phyloP scores from a whole-genome alignment of 2,113 vertebrate genomes.

The Perca schrenkii region DNA sequence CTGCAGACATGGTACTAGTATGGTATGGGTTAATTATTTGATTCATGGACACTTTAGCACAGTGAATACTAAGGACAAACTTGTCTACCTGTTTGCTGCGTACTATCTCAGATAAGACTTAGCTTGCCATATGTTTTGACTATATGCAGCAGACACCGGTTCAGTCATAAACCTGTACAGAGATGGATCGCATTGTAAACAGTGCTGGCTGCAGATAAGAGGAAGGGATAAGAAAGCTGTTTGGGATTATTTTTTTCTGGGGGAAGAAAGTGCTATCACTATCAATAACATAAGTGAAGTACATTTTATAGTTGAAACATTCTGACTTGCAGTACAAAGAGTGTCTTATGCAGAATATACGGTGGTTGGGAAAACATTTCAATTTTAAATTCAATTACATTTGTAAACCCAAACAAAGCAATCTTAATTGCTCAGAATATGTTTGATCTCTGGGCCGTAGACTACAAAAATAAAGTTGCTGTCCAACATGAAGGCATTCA shows the following conservation, averaged over 20 bases:
- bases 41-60: not conserved
- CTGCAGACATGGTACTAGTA: constrained; percentile 15
- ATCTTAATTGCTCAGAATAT: not conserved
- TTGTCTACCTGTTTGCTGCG: not conserved
- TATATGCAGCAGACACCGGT: constrained; percentile 11
- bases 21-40: not conserved
- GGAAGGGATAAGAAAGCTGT: constrained; percentile 48
- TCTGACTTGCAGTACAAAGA: not conserved
- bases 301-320: not conserved
- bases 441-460: not conserved
- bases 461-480: not conserved
- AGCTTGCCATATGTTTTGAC: constrained; percentile 17
- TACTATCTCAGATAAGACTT: constrained; percentile 18
- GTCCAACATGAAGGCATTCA: not conserved
- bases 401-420: not conserved
- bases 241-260: constrained; percentile 16
- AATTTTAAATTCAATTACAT: not conserved
- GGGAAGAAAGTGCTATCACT: not conserved
- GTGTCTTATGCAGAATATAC: not conserved
- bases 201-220: constrained; percentile 47
- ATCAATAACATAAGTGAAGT: not conserved
- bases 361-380: not conserved
- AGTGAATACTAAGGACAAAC: not conserved
- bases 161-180: not conserved
- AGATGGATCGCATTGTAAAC: not conserved